Conservation (phyloP, 2,888 invertebrate species). For the Parnassius mnemosyne region DNA sequence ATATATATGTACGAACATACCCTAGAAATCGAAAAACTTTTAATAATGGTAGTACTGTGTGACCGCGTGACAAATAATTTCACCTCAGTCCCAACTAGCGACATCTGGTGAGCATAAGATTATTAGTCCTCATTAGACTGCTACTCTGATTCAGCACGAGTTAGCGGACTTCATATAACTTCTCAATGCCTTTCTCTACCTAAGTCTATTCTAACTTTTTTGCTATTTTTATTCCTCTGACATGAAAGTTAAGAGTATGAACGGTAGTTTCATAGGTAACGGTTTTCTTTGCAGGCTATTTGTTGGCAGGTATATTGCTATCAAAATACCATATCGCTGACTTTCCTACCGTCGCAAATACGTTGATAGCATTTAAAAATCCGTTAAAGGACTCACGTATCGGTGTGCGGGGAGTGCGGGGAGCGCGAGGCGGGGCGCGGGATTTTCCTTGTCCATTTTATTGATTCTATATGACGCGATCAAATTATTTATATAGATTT, state of each 20-base stretch:
- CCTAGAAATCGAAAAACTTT: no score
- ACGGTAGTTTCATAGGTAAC: no score
- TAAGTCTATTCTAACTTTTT: no score
- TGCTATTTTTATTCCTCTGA: neutral
- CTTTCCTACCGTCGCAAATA: slow-evolving; percentile 24
- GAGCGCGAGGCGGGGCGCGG: neutral
- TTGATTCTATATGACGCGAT: slow-evolving; percentile 12
- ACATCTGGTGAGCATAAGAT: no score
- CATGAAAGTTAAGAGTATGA: neutral
- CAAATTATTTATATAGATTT: slow-evolving; percentile 13
- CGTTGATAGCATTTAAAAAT: slow-evolving; percentile 27
- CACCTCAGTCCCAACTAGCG: no score
- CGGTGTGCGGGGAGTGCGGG: slow-evolving; percentile 1
- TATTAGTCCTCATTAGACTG: no score
- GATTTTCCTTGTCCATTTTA: slow-evolving; percentile 25
- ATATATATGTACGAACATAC: no score
- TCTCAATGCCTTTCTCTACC: neutral
- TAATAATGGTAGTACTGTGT: no score
- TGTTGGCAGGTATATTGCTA: slow-evolving; percentile 6
- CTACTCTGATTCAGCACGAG: no score
- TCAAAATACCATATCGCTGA: slow-evolving; percentile 19
- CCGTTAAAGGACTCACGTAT: slow-evolving; percentile 25
- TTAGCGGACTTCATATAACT: no score
- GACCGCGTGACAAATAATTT: no score
- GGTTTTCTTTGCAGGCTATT: neutral